These are phyloP conservation scores for Drosophila nikananu DNA, from an alignment of 1,140 invertebrate species.

Conservation along the genomic window DNA sequence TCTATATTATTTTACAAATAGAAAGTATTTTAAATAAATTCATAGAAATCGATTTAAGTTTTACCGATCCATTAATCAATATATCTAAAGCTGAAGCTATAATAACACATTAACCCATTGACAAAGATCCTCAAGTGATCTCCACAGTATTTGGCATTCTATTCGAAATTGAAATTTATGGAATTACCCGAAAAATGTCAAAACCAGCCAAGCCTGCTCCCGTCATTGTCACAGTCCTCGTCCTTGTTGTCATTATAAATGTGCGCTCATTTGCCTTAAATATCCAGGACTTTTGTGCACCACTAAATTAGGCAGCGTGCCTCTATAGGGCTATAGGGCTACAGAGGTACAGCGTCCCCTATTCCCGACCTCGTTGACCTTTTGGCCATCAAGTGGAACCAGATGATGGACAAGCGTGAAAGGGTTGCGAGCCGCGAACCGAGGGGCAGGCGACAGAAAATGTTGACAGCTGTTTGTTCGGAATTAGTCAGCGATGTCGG, in stretches of 20 bases:
- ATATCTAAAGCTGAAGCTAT: background rate
- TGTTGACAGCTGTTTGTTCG: slow-evolving; percentile 75
- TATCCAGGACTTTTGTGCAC: slow-evolving; percentile 74
- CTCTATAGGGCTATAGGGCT: background rate
- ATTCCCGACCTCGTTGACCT: slow-evolving; percentile 62
- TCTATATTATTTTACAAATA: too few relatives aligned
- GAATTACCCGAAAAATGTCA: slow-evolving; percentile 27
- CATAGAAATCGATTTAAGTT: too few relatives aligned
- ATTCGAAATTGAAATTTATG: slow-evolving; percentile 3
- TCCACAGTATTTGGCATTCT: slow-evolving; percentile 4
- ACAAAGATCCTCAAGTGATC: background rate
- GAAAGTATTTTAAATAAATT: too few relatives aligned
- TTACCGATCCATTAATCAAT: too few relatives aligned
- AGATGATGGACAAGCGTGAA: slow-evolving; percentile 60
- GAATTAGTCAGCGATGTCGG: slow-evolving; percentile 78
- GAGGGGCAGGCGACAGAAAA: slow-evolving; percentile 54
- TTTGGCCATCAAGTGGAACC: slow-evolving; percentile 80
- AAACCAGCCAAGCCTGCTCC: slow-evolving; percentile 39
- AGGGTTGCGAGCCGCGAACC: slow-evolving; percentile 57
- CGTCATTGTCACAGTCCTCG: slow-evolving; percentile 37
- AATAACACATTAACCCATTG: background rate
- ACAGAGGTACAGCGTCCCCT: background rate
- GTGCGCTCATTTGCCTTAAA: slow-evolving; percentile 82
- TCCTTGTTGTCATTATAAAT: slow-evolving; percentile 80
- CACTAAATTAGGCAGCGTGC: slow-evolving; percentile 69